Evolutionary conservation across 2,797 vertebrate genomes (phyloP), one percentile per base, ranked within the genome.

Genomic region (Hipposideros larvatus): DNA sequence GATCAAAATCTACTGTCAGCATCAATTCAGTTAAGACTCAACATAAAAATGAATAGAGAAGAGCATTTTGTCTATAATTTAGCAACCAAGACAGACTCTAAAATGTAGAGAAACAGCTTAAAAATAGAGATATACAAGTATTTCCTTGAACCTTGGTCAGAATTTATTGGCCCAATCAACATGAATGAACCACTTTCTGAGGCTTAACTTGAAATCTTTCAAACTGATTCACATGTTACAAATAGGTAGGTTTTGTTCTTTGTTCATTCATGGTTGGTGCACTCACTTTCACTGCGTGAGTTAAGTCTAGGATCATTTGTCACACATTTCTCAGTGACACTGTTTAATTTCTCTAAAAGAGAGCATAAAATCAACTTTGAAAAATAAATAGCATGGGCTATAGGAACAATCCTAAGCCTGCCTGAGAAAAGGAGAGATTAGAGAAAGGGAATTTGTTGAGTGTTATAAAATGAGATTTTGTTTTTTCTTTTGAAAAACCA

Each of bases 281-380:
- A 61, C 94, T 53, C 96, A 83, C 28, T 94, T 96, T 43, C 13
- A 28, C 0, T 68, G 88, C 34, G 28, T 5, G 59, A 73, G 11
- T 86, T 86, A 88, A 95, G 22, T 61, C 55, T 37, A 84, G 77
- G 21, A 57, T 57, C 0, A 95, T 96, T 94, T 95, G 85, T 84
- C 93, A 51, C 26, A n/a, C 21, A 95, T 94, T 97, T 95, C 59
- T 97, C n/a, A 82, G 22, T 66, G 90, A 86, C 53, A 91, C 2
- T 91, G 37, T 95, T 97, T 98, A 96, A 97, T 98, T 97, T 98
- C 86, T 66, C 55, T 3, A 90, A 96, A 96, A 91, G 55, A 89
- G 41, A 96, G 41, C 79, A 82, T 65, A 75, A 94, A 97, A 97
- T 80, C 92, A 66, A 93, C 91, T 97, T 97, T 83, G 70, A 94